phyloP scores from a whole-genome alignment of 2,797 vertebrate genomes.

The Hemitrygon akajei region DNA sequence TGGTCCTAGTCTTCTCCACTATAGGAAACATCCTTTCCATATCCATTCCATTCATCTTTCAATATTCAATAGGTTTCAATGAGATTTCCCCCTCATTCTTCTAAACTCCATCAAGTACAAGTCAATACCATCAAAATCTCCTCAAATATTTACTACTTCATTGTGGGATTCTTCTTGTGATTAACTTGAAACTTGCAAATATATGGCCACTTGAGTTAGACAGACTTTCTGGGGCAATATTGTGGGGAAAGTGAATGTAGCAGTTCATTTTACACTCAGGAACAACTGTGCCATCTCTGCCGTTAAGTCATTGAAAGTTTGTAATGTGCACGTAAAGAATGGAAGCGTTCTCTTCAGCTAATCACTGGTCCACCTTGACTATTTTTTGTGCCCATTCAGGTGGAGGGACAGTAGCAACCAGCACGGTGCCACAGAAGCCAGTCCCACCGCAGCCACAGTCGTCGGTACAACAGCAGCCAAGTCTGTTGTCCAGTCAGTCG shows the following conservation, averaged over 20 bases:
- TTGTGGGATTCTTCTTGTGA: too few species aligned
- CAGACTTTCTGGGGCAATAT: too few species aligned
- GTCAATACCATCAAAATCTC: too few species aligned
- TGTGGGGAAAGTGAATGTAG: neutral
- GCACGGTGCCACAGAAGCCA: constrained; percentile 63
- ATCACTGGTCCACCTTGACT: neutral
- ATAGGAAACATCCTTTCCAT: too few species aligned
- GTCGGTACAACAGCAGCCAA: neutral
- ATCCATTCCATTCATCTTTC: too few species aligned
- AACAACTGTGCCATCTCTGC: neutral
- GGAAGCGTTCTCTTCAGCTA: neutral
- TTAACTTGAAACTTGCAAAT: too few species aligned
- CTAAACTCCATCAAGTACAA: too few species aligned
- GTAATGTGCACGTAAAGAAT: neutral
- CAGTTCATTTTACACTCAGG: neutral
- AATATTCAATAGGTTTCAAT: too few species aligned
- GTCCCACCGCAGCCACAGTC: constrained; percentile 50
- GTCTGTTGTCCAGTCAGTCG: neutral
- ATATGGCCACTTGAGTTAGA: too few species aligned
- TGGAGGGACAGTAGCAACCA: constrained; percentile 53
- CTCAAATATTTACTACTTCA: too few species aligned
- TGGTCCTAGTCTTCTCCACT: too few species aligned
- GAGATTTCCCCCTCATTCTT: too few species aligned
- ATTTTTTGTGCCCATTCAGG: constrained; percentile 53
- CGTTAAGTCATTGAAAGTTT: neutral